Base-by-base conservation (phyloP, 1,140 invertebrate genomes). In the Pseudomyrmex flavicornis region DNA sequence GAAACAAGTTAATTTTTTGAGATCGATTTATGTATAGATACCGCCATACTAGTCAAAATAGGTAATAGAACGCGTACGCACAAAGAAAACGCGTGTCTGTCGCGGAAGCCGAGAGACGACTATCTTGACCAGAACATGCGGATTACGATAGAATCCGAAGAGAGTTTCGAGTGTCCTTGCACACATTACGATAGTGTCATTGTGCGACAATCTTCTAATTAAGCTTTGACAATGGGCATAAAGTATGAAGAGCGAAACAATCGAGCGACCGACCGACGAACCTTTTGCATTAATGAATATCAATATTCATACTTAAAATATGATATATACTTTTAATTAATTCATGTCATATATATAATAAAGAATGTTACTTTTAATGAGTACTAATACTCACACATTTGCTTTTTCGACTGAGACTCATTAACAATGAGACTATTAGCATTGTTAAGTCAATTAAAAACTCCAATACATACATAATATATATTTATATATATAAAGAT, bases 141-240 rank as follows among this genome's bases (percentile, higher is more conserved):
- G 73, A 77, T 50, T 12, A 35, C 66, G 74, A 4, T 15, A 50
- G 59, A 83, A 61, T 59, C 66, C 20, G 46, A 70, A 2, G 22
- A 82, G 82, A 85, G 87, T 82, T 35, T 59, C 61, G 52, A 83
- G 58, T 48, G 69, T 46, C 50, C 58, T 44, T 89, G 86, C 56
- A 82, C 73, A 65, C 63, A 87, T 87, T 72, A 85, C 56, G 82
- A 89, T 87, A 84, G 84, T 90, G 82, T 88, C 85, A 85, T 89
- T 86, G 84, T 75, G 35, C 35, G 85, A 89, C 90, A 91, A 93
- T 92, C 92, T 92, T 89, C 91, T 92, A 83, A 80, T 91, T 92
- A 91, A 91, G 82, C 79, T 5, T 0, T 69, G 65, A 88, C 89
- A 92, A 91, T 91, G 72, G 83, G 82, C 73, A 72, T 77, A 90